These are phyloP conservation scores for Gallinago paraguaiae DNA, from an alignment of 2,113 vertebrate genomes.

Conservation along the genomic window DNA sequence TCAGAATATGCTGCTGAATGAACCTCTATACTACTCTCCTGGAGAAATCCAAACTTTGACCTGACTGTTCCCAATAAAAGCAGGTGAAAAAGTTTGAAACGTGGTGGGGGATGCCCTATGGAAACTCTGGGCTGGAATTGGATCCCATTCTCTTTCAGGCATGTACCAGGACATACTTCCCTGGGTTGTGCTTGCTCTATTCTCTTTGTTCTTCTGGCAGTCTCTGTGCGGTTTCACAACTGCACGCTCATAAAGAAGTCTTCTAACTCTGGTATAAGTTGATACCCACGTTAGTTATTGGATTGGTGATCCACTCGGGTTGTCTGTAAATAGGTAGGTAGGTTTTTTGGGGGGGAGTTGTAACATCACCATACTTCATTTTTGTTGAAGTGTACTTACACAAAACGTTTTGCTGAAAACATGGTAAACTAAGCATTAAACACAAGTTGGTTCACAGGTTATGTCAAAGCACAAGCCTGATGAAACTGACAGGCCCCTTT, in stretches of 20 bases:
- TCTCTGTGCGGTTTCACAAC: not conserved
- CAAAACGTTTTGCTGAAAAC: not conserved
- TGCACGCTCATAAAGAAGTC: not conserved
- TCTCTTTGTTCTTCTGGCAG: fast-evolving
- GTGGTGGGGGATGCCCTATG: fast-evolving
- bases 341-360: no score
- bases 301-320: not conserved
- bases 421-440: not conserved
- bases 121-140: not conserved
- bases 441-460: not conserved
- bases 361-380: not conserved
- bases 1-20: not conserved
- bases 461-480: not conserved
- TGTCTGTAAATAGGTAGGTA: not conserved
- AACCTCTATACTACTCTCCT: not conserved
- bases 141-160: not conserved
- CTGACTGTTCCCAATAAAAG: not conserved
- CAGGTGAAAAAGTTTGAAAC: not conserved
- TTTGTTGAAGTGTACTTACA: not conserved
- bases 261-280: not conserved
- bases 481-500: fast-evolving
- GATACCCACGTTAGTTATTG: not conserved
- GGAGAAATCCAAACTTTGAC: not conserved
- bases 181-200: fast-evolving
- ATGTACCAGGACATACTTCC: not conserved